Conservation (phyloP, 2,797 vertebrate genomes). For the Glossophaga mutica region DNA sequence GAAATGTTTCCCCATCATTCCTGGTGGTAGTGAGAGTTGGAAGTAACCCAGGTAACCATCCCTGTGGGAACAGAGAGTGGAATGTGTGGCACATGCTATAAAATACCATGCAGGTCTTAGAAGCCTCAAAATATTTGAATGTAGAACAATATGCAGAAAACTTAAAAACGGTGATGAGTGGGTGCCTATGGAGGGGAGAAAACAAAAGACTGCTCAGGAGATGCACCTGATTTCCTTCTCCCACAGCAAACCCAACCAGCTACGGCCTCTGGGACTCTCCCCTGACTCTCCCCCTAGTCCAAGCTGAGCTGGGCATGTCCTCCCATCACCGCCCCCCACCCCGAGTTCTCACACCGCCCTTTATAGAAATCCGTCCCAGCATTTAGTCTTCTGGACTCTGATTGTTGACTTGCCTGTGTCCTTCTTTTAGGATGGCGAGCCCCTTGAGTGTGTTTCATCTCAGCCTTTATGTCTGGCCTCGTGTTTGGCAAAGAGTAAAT, state of each 20-base stretch:
- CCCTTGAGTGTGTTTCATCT: neutral
- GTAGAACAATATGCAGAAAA: neutral
- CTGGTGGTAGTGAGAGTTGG: neutral
- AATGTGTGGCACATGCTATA: neutral
- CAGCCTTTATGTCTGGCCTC: neutral
- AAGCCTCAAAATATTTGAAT: neutral
- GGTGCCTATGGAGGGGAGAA: neutral
- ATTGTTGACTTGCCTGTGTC: neutral
- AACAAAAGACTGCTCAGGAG: fast-evolving
- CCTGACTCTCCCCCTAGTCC: no score
- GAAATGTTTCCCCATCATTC: neutral
- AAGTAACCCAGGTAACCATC: neutral
- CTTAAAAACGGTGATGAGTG: neutral
- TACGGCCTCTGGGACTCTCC: neutral
- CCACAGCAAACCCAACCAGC: neutral
- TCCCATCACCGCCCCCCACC: fast-evolving
- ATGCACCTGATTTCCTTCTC: no score
- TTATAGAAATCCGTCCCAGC: neutral
- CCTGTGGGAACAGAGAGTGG: neutral
- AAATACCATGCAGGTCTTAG: neutral
- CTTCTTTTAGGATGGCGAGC: fast-evolving
- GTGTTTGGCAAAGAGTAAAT: neutral
- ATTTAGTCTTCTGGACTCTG: neutral
- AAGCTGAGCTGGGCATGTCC: no score
- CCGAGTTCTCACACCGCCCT: neutral